Base-by-base conservation (phyloP, 1,140 invertebrate species). In the Dendrolimus punctatus region DNA sequence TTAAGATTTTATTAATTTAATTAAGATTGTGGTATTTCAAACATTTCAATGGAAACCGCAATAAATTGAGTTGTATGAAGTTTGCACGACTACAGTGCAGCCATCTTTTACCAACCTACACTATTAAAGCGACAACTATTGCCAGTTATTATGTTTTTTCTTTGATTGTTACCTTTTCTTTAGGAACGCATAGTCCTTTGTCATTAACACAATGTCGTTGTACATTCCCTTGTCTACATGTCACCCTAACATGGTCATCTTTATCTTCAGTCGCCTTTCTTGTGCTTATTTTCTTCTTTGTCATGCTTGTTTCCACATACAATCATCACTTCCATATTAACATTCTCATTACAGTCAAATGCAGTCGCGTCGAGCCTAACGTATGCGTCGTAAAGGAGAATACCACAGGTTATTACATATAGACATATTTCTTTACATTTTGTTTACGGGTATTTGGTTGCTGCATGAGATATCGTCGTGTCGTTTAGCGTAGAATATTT, bases 361-460 rank as follows among this genome's bases (percentile, higher is more conserved):
- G 78, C 76, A 71, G 74, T 68, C 68, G 56, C 58, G 57, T 65
- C 64, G 62, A 73, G 68, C 57, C 66, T 72, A 76, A 79, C 62
- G 63, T 68, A 68, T 81, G 76, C 76, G 57, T 77, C 72, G 57
- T 76, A 66, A 72, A 64, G 72, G 76, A 81, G 53, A 68, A 67
- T 68, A 54, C 55, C 36, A 65, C 65, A 81, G 76, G 76, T 81
- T 76, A 70, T 49, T 49, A 58, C 37, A 44, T 39, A 56, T 40
- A 52, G 39, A 48, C 39, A 55, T 62, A 56, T 62, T 59, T 55
- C 57, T 61, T 62, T 60, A 53, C 49, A 9, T 45, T 45, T 48
- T 43, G 10, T 51, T 57, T 23, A 60, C 59, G 62, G 62, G 66
- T 58, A 55, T 62, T 58, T 51, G 62, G 60, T 62, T 55, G 56